Conservation (phyloP, 37 sponge, comb jelly and placozoan genomes). For the Cliona cf. orientalis region DNA sequence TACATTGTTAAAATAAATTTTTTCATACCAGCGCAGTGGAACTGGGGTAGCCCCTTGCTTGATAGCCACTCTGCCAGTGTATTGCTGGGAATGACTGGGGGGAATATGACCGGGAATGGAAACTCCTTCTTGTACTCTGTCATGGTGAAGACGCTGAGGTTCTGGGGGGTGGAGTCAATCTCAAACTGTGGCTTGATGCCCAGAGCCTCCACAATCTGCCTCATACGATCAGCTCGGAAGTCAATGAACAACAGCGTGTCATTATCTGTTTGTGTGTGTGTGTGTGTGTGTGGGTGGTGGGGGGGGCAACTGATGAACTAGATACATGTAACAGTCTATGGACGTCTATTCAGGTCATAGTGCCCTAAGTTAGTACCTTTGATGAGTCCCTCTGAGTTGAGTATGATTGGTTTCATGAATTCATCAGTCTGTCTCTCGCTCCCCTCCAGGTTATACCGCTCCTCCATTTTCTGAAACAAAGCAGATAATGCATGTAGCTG, state of each 20-base stretch:
- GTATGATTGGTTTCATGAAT: slow-evolving; percentile 93
- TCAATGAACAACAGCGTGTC: slow-evolving; percentile 95
- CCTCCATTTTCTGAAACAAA: slow-evolving; percentile 61
- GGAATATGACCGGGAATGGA: slow-evolving; percentile 86
- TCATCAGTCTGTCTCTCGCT: slow-evolving; percentile 84
- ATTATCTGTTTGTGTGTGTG: slow-evolving; percentile 49
- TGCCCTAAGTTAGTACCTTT: slow-evolving; percentile 41
- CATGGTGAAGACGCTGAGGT: slow-evolving; percentile 75
- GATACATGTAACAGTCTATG: background rate
- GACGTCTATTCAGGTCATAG: background rate
- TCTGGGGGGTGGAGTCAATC: slow-evolving; percentile 49
- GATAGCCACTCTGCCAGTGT: slow-evolving; percentile 94
- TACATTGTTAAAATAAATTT: background rate
- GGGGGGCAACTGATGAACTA: too few relatives aligned
- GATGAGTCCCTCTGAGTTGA: slow-evolving; percentile 79
- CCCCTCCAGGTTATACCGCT: slow-evolving; percentile 72
- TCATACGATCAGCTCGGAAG: slow-evolving; percentile 93
- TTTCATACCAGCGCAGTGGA: slow-evolving; percentile 91
- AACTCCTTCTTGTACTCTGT: slow-evolving; percentile 96
- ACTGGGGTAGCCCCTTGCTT: slow-evolving; percentile 74
- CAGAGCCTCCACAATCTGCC: slow-evolving; percentile 95
- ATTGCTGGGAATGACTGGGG: slow-evolving; percentile 79
- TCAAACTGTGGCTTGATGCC: slow-evolving; percentile 95
- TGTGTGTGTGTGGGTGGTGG: background rate
- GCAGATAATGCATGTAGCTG: background rate